Evolutionary conservation across 1,140 invertebrate genomes (phyloP).

Genomic region (Camponotus vicinus): DNA sequence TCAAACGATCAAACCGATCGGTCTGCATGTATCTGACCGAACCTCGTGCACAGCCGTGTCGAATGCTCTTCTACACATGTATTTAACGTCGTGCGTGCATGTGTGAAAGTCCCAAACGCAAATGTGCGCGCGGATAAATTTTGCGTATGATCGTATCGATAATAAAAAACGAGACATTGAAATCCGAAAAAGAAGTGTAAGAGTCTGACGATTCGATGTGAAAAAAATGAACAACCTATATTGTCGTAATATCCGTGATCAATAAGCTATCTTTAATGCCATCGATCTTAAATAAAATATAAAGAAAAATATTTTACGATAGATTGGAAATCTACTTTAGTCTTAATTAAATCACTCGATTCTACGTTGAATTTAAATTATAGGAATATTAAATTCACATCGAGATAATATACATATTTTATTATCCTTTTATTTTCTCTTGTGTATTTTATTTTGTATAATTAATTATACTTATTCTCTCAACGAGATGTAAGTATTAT

Average conservation of each 20-base stretch:
- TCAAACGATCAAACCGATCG: conserved; percentile 72
- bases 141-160: background rate
- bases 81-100: background rate
- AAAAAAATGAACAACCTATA: conserved; percentile 23
- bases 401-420: background rate
- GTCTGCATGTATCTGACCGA: conserved; percentile 26
- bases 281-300: conserved; percentile 12
- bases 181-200: conserved; percentile 21
- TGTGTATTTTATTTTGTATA: background rate
- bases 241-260: conserved; percentile 6
- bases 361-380: background rate
- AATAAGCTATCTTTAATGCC: background rate
- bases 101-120: background rate
- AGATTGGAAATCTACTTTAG: background rate
- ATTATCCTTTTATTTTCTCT: background rate
- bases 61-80: conserved; percentile 34
- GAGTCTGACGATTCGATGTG: background rate
- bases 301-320: conserved; percentile 16
- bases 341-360: background rate
- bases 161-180: conserved; percentile 7
- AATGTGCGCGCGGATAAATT: conserved; percentile 31
- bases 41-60: conserved; percentile 52
- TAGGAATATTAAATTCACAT: background rate
- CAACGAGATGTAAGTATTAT: background rate
- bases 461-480: background rate